These are phyloP conservation scores for Lithophane leautieri DNA, from an alignment of 2,888 invertebrate species.

Conservation along the genomic window DNA sequence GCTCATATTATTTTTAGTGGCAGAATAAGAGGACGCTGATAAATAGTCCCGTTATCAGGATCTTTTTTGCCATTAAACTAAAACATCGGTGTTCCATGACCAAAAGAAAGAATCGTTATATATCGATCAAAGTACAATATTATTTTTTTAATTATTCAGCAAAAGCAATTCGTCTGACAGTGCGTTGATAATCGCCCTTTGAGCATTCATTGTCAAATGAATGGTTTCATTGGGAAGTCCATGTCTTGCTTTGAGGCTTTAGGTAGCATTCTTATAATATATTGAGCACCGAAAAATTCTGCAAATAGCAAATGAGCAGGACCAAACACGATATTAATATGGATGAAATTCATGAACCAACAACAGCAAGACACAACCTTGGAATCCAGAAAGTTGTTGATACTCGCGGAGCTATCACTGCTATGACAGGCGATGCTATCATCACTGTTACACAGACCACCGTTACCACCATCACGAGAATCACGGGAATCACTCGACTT, in stretches of 20 bases:
- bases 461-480: conserved; percentile 43
- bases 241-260: background rate
- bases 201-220: background rate
- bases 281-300: background rate
- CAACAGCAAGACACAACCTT: conserved; percentile 74
- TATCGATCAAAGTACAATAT: no score
- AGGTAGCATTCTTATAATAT: background rate
- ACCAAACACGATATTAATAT: background rate
- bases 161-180: background rate
- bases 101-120: no score
- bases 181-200: background rate
- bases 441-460: conserved; percentile 73
- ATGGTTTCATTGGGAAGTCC: background rate
- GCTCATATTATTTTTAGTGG: background rate
- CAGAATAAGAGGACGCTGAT: background rate
- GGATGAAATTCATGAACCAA: background rate
- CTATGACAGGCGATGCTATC: conserved; percentile 80
- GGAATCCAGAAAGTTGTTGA: conserved; percentile 87
- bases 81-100: background rate
- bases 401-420: conserved; percentile 82
- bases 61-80: background rate
- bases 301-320: background rate
- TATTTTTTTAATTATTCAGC: background rate
- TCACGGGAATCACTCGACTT: conserved; percentile 69
- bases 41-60: background rate